Percentiles rank a stretch among this genome's conserved stretches.
Conservation (phyloP, 2,797 vertebrate species). For the Acestrorhynchus altus region DNA sequence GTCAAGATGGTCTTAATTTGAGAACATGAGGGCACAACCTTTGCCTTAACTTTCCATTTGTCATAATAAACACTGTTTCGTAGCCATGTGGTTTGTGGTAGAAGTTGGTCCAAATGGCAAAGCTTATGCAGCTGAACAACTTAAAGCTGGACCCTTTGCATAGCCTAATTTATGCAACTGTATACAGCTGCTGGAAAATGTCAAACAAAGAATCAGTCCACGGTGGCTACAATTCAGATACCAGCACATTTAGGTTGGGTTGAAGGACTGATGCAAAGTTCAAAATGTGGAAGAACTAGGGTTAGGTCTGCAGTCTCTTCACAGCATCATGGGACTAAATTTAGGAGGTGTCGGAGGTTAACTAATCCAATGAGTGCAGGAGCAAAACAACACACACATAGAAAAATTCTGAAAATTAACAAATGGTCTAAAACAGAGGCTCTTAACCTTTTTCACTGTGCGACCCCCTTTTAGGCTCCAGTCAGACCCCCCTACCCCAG, state of each 20-base stretch:
- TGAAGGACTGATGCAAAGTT: neutral
- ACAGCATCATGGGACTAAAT: too few relatives aligned
- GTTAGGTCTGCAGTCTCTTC: too few relatives aligned
- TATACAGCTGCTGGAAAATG: constrained; percentile 26
- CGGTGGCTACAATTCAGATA: neutral
- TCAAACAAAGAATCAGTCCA: constrained; percentile 19
- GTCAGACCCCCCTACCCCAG: too few relatives aligned
- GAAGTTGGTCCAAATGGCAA: constrained; percentile 2
- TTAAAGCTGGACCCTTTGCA: constrained; percentile 12
- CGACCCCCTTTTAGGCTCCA: too few relatives aligned
- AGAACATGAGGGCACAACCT: neutral
- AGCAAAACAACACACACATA: too few relatives aligned
- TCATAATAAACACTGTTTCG: constrained; percentile 16
- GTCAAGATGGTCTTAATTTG: constrained; percentile 13
- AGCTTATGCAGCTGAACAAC: constrained; percentile 7
- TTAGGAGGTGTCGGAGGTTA: too few relatives aligned
- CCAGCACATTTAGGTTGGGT: neutral
- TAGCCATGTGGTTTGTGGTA: constrained; percentile 22
- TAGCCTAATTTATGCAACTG: constrained; percentile 27
- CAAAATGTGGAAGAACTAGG: neutral
- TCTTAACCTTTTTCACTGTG: too few relatives aligned
- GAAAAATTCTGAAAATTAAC: too few relatives aligned
- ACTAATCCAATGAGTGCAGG: too few relatives aligned
- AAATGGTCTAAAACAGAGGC: too few relatives aligned
- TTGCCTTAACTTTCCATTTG: constrained; percentile 12